Base-by-base conservation (phyloP, 2,888 invertebrate genomes). In the Mimas tiliae region DNA sequence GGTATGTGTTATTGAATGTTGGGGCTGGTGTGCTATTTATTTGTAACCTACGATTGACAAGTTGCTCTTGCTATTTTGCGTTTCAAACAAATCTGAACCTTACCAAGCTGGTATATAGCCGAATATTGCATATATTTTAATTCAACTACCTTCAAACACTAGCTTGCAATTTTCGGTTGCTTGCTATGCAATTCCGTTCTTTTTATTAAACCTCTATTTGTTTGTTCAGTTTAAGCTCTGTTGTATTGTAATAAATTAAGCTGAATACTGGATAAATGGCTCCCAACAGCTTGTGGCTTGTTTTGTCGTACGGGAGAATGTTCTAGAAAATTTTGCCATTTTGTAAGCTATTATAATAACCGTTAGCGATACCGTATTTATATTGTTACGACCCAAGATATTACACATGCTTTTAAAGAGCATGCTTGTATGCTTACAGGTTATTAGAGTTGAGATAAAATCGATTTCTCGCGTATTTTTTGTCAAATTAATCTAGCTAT, bases 1-100 rank as follows among this genome's bases (percentile, higher is more conserved):
- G 72, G 80, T 74, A 78, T 81, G 74, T 79, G 75, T 79, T 79
- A 81, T 84, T 82, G 81, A 82, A 81, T 75, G 77, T 72, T 68
- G 72, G 71, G 65, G 68, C 70, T 71, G 65, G 66, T 70, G 65
- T 68, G 70, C 70, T 74, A 72, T 79, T 76, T 80, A 76, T 75
- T 74, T 71, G 71, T 70, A 65, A 67, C 70, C 14, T 16, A 27
- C 58, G 58, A 65, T 58, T 50, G 55, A 65, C 48, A 47, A 63
- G 63, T 63, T 50, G n/a, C 63, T 27, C 62, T 21, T 62, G 27
- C 8, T 53, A 34, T 34, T 16, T 14, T 11, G 14, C 19, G 38
- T 42, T 12, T 12, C 58, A 42, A 58, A 42, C 58, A 42, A 55
- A 34, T 55, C 38, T 33, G 19, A 58, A 58, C 58, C 38, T 58